phyloP scores from a whole-genome alignment of 2,113 vertebrate species.

The Syrmaticus mikado region DNA sequence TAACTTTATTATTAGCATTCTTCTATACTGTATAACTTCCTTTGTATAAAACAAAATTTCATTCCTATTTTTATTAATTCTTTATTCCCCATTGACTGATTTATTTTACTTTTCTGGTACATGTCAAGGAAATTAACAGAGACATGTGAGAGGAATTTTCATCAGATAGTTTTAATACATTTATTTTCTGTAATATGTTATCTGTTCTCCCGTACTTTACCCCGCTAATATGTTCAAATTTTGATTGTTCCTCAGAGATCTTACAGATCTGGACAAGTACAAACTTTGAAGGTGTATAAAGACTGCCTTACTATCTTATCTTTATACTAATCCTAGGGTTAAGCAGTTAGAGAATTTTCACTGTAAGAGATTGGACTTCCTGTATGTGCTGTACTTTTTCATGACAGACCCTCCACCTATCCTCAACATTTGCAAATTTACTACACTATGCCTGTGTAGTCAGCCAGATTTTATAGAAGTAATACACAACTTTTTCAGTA shows the following conservation, averaged over 20 bases:
- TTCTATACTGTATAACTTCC: neutral
- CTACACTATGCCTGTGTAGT: neutral
- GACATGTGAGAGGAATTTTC: neutral
- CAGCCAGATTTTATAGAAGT: neutral
- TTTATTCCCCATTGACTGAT: neutral
- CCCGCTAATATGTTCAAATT: neutral
- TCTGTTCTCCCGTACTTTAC: neutral
- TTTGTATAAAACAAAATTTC: neutral
- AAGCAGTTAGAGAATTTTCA: neutral
- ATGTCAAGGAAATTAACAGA: neutral
- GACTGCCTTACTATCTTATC: neutral
- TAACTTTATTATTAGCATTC: neutral
- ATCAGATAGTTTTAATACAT: neutral
- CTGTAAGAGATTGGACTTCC: neutral
- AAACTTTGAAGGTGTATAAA: neutral
- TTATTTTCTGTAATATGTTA: neutral
- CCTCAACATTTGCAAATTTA: neutral
- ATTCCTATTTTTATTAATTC: neutral
- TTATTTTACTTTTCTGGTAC: neutral
- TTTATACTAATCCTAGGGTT: neutral
- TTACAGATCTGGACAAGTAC: neutral
- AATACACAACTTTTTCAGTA: neutral
- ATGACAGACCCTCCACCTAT: neutral
- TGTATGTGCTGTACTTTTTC: neutral
- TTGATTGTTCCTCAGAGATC: neutral